Conservation (phyloP, 2,113 vertebrate genomes). For the Solea solea region DNA sequence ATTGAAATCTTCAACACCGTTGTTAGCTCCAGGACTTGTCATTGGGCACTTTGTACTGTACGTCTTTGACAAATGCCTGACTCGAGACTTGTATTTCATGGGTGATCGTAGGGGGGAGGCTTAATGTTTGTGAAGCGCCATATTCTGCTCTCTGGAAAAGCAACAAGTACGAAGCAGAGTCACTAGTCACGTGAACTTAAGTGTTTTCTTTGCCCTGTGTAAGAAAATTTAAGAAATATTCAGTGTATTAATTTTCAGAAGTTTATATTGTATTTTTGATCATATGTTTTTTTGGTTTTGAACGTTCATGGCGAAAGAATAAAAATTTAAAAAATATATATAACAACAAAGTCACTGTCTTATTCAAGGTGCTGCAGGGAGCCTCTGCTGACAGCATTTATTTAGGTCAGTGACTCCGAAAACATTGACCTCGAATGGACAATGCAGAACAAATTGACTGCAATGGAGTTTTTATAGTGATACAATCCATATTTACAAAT, state of each 20-base stretch:
- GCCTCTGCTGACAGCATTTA: neutral
- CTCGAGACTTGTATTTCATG: slow-evolving; percentile 67
- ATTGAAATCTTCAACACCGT: slow-evolving; percentile 57
- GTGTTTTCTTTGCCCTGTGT: slow-evolving; percentile 71
- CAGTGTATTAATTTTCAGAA: slow-evolving; percentile 79
- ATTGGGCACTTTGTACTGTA: slow-evolving; percentile 71
- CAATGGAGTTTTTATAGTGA: too few species aligned
- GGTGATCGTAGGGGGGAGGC: slow-evolving; percentile 36
- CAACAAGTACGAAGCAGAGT: slow-evolving; percentile 62
- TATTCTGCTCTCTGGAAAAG: slow-evolving; percentile 62
- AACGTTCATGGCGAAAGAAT: slow-evolving; percentile 75
- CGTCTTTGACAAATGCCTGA: slow-evolving; percentile 60
- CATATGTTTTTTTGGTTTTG: slow-evolving; percentile 74
- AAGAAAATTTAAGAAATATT: slow-evolving; percentile 62
- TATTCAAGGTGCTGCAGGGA: neutral
- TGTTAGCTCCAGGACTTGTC: slow-evolving; percentile 63
- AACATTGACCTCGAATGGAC: slow-evolving; percentile 35
- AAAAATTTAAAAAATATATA: slow-evolving; percentile 65
- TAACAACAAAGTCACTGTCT: slow-evolving; percentile 23
- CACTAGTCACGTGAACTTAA: slow-evolving; percentile 56
- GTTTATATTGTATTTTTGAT: slow-evolving; percentile 84
- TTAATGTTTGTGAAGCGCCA: slow-evolving; percentile 59
- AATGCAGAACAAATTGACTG: neutral
- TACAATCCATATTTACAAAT: too few species aligned
- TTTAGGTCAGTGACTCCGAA: neutral